Evolutionary conservation across 2,888 invertebrate species (phyloP).

Genomic region (Lypha dubia): DNA sequence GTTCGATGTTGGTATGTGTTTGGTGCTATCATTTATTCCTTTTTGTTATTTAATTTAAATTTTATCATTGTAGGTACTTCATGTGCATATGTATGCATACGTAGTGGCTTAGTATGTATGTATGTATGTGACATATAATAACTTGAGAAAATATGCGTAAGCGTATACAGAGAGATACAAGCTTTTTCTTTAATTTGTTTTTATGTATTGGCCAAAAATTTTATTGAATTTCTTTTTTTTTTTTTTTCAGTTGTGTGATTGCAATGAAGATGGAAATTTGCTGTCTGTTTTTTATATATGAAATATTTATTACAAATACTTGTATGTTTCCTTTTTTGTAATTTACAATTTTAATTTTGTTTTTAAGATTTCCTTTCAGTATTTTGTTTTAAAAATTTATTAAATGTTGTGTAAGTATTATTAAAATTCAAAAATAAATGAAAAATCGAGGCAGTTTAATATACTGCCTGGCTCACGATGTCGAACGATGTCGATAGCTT

Average conservation of each 20-base stretch:
- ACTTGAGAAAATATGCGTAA: constrained; percentile 8
- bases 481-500: too few species aligned
- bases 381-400: constrained; percentile 13
- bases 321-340: neutral
- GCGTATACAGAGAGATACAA: neutral
- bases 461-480: too few species aligned
- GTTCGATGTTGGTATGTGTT: too few species aligned
- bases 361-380: constrained; percentile 52
- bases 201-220: neutral
- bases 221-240: constrained; percentile 18
- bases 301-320: neutral
- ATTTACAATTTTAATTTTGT: neutral
- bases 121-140: neutral
- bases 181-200: neutral
- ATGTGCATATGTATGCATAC: neutral
- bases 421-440: too few species aligned
- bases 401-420: neutral
- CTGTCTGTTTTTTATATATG: constrained; percentile 17
- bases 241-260: too few species aligned
- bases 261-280: neutral
- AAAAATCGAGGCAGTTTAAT: too few species aligned
- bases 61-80: constrained; percentile 1
- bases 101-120: constrained; percentile 1
- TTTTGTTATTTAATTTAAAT: constrained; percentile 39
- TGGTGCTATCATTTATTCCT: constrained; percentile 26